Evolutionary conservation across 2,113 vertebrate genomes (phyloP), one percentile per base, ranked within the genome.

Genomic region (Semnopithecus entellus): DNA sequence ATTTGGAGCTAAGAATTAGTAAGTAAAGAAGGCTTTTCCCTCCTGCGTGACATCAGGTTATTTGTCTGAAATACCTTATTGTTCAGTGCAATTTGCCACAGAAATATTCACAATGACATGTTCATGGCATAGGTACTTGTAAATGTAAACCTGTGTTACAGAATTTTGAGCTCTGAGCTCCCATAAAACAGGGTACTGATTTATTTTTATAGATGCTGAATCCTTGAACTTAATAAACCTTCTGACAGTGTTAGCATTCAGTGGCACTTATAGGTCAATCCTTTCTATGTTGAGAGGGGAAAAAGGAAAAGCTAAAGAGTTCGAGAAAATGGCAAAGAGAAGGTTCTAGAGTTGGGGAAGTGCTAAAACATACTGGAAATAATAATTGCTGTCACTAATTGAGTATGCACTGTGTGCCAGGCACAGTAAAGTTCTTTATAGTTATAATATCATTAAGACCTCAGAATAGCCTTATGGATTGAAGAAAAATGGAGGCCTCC

Each of bases 1-100:
- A 80, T n/a, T 59, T 61, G 79, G 75, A 45, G 45, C 90, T 45
- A 90, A 97, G 95, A 96, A 84, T 95, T 95, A 88, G 86, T 75
- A 84, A 83, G 43, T 91, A 68, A 79, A 81, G 76, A 73, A 38
- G 22, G 16, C 27, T 48, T 38, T 27, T 20, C 0, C 0, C 9
- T 7, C 32, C 43, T 20, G 10, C 5, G 18, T 0, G 3, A 52
- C 68, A 80, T 87, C 72, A 78, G 78, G 50, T 57, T 66, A 79
- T 76, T 90, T 78, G 73, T 95, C 93, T 86, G 75, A 95, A 64
- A 61, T 45, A 61, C 23, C 11, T 88, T 90, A 55, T 43, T 66
- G 38, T 88, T 93, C 76, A n/a, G 72, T 68, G 76, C 17, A 55
- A n/a, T 90, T 96, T 70, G 72, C 83, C 84, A 81, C 3, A 66